phyloP scores from a whole-genome alignment of 2,797 vertebrate species.

The Coilia nasus region DNA sequence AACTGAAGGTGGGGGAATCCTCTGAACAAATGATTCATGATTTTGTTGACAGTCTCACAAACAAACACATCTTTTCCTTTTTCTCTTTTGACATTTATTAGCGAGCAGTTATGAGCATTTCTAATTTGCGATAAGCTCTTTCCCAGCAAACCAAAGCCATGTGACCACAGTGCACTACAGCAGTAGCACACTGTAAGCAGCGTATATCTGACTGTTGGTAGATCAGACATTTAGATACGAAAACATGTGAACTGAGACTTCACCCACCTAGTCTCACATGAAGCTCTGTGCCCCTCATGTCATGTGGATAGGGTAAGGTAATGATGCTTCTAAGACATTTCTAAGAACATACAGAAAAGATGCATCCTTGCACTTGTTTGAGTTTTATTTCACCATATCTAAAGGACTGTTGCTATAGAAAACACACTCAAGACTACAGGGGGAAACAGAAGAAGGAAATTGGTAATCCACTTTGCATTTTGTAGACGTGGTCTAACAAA shows the following conservation, averaged over 20 bases:
- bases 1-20: neutral
- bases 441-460: neutral
- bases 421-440: neutral
- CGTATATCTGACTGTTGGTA: neutral
- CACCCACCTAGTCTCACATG: neutral
- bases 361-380: neutral
- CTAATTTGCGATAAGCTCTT: neutral
- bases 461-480: neutral
- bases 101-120: neutral
- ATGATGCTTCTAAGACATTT: neutral
- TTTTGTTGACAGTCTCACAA: neutral
- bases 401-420: neutral
- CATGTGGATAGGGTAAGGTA: neutral
- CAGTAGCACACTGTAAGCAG: neutral
- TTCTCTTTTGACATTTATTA: constrained; percentile 29
- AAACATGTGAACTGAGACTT: neutral
- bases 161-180: neutral
- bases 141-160: neutral
- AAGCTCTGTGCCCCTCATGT: neutral
- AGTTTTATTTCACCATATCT: neutral
- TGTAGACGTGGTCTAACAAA: constrained; percentile 17
- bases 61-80: neutral
- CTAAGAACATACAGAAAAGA: neutral
- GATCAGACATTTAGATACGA: neutral
- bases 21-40: neutral